Evolutionary conservation across 2,888 invertebrate species (phyloP), one percentile per base, ranked within the genome.

Genomic region (Cheilosia grossa): DNA sequence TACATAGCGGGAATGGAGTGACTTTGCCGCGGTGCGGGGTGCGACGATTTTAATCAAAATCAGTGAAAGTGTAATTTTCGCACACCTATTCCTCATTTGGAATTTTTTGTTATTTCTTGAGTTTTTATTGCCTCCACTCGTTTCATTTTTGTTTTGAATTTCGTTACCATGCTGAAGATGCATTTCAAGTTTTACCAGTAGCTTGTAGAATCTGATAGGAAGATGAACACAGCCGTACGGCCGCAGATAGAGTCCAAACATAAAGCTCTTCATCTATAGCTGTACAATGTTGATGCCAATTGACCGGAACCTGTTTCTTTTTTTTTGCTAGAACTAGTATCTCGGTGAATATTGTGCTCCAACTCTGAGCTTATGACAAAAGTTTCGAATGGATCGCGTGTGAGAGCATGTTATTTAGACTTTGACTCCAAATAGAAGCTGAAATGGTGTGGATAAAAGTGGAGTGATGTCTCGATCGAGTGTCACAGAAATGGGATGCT

Each of bases 51-150:
- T 83, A 79, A 83, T 83, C 79, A 79, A 83, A 80, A 81, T 72
- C 85, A 85, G 85, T 85, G 85, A 85, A 85, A 85, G 85, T 85
- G 85, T 85, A 67, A 79, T 83, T 83, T 83, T 83, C 83, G 74
- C 79, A 81, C 85, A 85, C 81, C 81, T 81, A 75, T 85, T 81
- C 72, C 81, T 66, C 59, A 72, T 85, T 81, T 79, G 79, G 79
- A 49, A 61, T 86, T 69, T 80, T 61, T 53, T 72, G 17, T 82
- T 82, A 33, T 61, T 27, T 49, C 54, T 58, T 72, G 44, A 37
- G 44, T 37, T 51, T 54, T 17, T 59, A 49, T 56, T 69, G 58
- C 53, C 56, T 66, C 66, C 72, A 66, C 58, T 59, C 19, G 37
- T 70, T 53, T 66, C 33, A 59, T 59, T 42, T 54, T 10, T 21